phyloP scores from a whole-genome alignment of 2,797 vertebrate genomes.

The Gorsachius magnificus region DNA sequence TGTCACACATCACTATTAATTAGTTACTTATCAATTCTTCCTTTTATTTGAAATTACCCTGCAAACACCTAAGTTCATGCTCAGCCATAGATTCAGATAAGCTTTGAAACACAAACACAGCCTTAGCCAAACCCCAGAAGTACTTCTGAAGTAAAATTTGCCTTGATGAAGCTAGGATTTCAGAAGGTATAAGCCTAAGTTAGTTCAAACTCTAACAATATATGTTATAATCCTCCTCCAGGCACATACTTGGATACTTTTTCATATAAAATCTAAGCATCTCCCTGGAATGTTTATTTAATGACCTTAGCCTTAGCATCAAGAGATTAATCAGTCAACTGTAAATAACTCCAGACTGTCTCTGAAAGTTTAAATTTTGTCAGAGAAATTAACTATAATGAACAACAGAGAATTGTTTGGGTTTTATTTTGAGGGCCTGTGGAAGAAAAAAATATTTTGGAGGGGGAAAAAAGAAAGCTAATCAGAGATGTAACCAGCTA shows the following conservation, averaged over 20 bases:
- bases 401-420: background rate
- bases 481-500: background rate
- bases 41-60: background rate
- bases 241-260: background rate
- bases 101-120: background rate
- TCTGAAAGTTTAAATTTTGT: background rate
- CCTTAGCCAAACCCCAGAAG: background rate
- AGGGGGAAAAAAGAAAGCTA: background rate
- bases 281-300: slow-evolving; percentile 9
- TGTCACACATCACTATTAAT: background rate
- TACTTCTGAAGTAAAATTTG: background rate
- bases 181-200: background rate
- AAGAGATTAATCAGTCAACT: slow-evolving; percentile 19
- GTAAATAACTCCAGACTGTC: background rate
- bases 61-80: background rate
- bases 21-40: background rate
- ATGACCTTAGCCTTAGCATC: background rate
- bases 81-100: background rate
- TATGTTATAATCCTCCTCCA: background rate
- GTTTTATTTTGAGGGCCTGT: background rate
- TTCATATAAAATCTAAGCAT: slow-evolving; percentile 1
- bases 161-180: background rate
- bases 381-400: background rate
- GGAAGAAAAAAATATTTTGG: background rate
- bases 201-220: background rate